Evolutionary conservation across 2,888 invertebrate genomes (phyloP).

Genomic region (Euzophera pinguis): DNA sequence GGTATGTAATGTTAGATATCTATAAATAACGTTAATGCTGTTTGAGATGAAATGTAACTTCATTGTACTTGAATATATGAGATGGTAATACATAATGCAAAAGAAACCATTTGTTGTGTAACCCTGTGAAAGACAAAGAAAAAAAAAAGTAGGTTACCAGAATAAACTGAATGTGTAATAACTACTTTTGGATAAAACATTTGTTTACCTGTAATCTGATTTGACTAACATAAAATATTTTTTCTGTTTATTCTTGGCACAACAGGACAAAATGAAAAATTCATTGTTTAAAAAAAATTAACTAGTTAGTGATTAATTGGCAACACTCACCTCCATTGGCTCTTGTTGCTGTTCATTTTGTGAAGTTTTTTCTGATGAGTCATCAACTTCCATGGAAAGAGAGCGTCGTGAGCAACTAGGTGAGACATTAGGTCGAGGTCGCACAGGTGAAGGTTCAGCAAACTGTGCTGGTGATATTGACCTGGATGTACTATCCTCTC

Average conservation of each 20-base stretch:
- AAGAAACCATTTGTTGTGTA: constrained; percentile 1
- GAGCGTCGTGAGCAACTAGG: constrained; percentile 71
- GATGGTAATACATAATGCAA: constrained; percentile 1
- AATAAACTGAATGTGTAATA: constrained; percentile 1
- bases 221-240: neutral
- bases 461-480: constrained; percentile 72
- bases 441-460: constrained; percentile 67
- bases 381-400: constrained; percentile 74
- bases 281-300: neutral
- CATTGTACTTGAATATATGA: neutral
- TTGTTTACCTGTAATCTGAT: neutral
- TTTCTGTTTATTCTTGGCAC: neutral
- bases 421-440: constrained; percentile 60
- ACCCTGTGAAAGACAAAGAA: constrained; percentile 5
- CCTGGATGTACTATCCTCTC: constrained; percentile 67
- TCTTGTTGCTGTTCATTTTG: constrained; percentile 65
- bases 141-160: constrained; percentile 9
- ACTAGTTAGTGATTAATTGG: constrained; percentile 11
- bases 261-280: neutral
- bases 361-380: constrained; percentile 66
- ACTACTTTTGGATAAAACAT: neutral
- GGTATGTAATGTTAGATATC: neutral
- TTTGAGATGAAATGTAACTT: neutral
- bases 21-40: neutral
- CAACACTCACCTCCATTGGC: constrained; percentile 64